Base-by-base conservation (phyloP, 2,888 invertebrate genomes). In the Ceriagrion tenellum region DNA sequence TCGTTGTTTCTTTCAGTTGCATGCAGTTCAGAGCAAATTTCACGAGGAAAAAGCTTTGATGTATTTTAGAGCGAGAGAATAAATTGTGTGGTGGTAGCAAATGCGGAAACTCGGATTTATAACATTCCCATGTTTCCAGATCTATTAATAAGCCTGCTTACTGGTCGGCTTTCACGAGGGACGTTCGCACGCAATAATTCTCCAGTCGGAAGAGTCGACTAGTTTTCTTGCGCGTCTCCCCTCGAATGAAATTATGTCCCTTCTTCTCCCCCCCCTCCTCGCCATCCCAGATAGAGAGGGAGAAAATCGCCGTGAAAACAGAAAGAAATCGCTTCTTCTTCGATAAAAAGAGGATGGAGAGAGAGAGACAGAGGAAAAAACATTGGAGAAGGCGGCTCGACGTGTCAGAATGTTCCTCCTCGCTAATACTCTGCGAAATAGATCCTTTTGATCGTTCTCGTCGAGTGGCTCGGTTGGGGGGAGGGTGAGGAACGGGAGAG, bases 351-450 rank as follows among this genome's bases (percentile, higher is more conserved):
- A 81, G 35, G 47, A 47, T 2, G 47, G 8, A 47, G 47, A 47
- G 47, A 20, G 59, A 59, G 59, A 59, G 59, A 56, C 56, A 20
- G 59, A 12, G 20, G 20, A 59, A 59, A 16, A 59, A 59, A 20
- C 35, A 81, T 81, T 6, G 30, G 16, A 35, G 59, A 26, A 81
- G 81, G 81, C 81, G 35, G 81, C 35, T 81, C 26, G 81, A 35
- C 26, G 81, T 81, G 81, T 81, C 81, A 81, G 35, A 81, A 81
- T 81, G 81, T 81, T 81, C 81, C 81, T 81, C 81, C 81, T 81
- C 81, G 81, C 81, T 81, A 81, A 81, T 81, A 81, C 81, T 35
- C 81, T 81, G 81, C 81, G 81, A 81, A 81, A 81, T 81, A 81
- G 81, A 81, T 81, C 81, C 81, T 81, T 81, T 81, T 30, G 81